Conservation (phyloP, 2,888 invertebrate species). For the Drosophila melanosoma region DNA sequence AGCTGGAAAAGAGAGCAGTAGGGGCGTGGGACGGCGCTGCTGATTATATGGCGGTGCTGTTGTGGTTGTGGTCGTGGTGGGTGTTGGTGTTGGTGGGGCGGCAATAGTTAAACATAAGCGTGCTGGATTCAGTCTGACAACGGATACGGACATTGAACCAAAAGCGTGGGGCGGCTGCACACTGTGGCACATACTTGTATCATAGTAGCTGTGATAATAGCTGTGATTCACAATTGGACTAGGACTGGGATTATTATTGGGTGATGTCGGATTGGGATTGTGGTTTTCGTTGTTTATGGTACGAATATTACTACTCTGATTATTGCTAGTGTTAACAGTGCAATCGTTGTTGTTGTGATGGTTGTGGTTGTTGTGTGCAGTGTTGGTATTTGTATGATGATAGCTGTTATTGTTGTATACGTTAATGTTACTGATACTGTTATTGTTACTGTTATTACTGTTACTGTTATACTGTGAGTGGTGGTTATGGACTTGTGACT, state of each 20-base stretch:
- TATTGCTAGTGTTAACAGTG: conserved; percentile 42
- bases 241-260: not conserved
- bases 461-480: conserved; percentile 46
- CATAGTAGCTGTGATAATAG: conserved; percentile 51
- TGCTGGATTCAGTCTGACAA: conserved; percentile 72
- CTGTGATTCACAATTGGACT: conserved; percentile 34
- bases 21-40: conserved; percentile 45
- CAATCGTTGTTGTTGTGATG: conserved; percentile 26
- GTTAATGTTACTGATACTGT: conserved; percentile 38
- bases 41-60: conserved; percentile 9
- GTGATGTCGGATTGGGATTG: conserved; percentile 34
- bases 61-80: not conserved
- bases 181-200: conserved; percentile 49
- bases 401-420: conserved; percentile 28
- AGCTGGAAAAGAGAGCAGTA: conserved; percentile 52
- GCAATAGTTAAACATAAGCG: conserved; percentile 72
- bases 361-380: conserved; percentile 32
- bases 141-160: conserved; percentile 74
- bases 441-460: conserved; percentile 34
- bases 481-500: conserved; percentile 29
- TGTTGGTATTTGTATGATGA: conserved; percentile 45
- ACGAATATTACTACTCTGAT: conserved; percentile 32
- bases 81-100: conserved; percentile 34
- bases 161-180: conserved; percentile 47
- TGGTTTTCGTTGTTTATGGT: conserved; percentile 41